A percentile compares a stretch with the other conserved stretches of the same genome.
phyloP scores from a whole-genome alignment of 2,797 vertebrate genomes.

The Characodon lateralis region DNA sequence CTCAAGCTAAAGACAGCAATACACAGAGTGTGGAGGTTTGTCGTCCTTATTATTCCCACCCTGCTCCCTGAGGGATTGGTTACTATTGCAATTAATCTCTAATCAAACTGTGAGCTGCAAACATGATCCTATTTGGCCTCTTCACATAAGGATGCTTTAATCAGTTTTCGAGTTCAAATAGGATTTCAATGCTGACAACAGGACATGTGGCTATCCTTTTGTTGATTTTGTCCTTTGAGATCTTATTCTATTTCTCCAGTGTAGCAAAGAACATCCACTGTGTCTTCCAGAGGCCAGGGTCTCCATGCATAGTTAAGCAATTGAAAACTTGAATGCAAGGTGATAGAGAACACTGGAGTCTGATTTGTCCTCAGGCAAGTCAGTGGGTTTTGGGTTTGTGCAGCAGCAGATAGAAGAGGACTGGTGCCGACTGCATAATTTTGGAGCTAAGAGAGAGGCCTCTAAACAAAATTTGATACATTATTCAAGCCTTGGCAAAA shows the following conservation, averaged over 20 bases:
- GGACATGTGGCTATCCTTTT: slow-evolving; percentile 52
- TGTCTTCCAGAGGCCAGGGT: slow-evolving; percentile 35
- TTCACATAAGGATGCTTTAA: slow-evolving; percentile 62
- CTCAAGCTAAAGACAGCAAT: slow-evolving; percentile 50
- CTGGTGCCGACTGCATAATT: slow-evolving; percentile 59
- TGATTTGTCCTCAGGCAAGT: slow-evolving; percentile 49
- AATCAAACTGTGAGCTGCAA: slow-evolving; percentile 76
- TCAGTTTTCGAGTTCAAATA: slow-evolving; percentile 65
- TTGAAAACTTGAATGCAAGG: slow-evolving; percentile 58
- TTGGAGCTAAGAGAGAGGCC: slow-evolving; percentile 28
- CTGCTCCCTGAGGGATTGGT: slow-evolving; percentile 47
- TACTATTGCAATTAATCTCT: slow-evolving; percentile 77
- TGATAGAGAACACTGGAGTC: slow-evolving; percentile 53
- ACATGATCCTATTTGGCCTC: slow-evolving; percentile 79
- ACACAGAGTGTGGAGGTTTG: slow-evolving; percentile 32
- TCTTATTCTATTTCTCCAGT: slow-evolving; percentile 47
- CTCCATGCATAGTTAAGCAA: slow-evolving; percentile 41
- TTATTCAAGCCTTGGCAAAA: slow-evolving; percentile 68
- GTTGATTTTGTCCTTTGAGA: slow-evolving; percentile 63
- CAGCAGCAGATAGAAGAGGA: slow-evolving; percentile 43
- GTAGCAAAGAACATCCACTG: slow-evolving; percentile 15
- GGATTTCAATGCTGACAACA: slow-evolving; percentile 67
- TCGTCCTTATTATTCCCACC: slow-evolving; percentile 57
- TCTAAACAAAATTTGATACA: slow-evolving; percentile 67
- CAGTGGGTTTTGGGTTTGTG: slow-evolving; percentile 43